These are phyloP conservation scores for Sinelater perroti DNA, from an alignment of 2,888 invertebrate species.

Conservation along the genomic window DNA sequence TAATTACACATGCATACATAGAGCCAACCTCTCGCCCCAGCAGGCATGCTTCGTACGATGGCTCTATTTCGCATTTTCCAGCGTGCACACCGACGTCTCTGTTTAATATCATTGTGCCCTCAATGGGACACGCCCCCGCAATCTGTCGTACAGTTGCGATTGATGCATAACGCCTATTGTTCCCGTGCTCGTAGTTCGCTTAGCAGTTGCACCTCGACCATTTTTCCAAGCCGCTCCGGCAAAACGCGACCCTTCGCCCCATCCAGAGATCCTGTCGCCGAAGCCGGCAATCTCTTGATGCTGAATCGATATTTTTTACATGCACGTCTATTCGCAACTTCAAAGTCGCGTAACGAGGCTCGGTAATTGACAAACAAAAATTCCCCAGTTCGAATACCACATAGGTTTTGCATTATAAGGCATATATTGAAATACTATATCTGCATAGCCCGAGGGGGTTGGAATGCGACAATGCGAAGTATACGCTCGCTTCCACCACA, in stretches of 20 bases:
- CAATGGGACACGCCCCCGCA: constrained; percentile 38
- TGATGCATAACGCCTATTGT: constrained; percentile 26
- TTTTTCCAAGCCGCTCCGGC: constrained; percentile 3
- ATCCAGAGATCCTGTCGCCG: neutral
- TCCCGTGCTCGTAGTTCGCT: constrained; percentile 26
- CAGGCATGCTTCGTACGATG: constrained; percentile 23
- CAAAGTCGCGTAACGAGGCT: constrained; percentile 23
- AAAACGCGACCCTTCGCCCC: neutral
- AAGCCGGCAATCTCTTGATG: neutral
- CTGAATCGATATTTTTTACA: constrained; percentile 1
- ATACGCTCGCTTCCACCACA: constrained; percentile 36
- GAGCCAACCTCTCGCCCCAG: constrained; percentile 26
- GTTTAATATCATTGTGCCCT: constrained; percentile 33
- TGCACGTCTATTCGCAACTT: constrained; percentile 3
- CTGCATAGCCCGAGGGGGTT: constrained; percentile 53
- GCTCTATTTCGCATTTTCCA: constrained; percentile 29
- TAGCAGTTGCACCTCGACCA: constrained; percentile 6
- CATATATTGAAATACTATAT: constrained; percentile 49
- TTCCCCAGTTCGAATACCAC: constrained; percentile 26
- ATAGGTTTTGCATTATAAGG: constrained; percentile 36
- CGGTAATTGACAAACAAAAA: constrained; percentile 28
- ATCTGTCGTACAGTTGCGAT: constrained; percentile 38
- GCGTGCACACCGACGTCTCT: constrained; percentile 29
- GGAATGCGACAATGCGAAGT: constrained; percentile 52
- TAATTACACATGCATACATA: constrained; percentile 36